Base-by-base conservation (phyloP, 2,888 invertebrate species). In the Drosophila neonasuta region DNA sequence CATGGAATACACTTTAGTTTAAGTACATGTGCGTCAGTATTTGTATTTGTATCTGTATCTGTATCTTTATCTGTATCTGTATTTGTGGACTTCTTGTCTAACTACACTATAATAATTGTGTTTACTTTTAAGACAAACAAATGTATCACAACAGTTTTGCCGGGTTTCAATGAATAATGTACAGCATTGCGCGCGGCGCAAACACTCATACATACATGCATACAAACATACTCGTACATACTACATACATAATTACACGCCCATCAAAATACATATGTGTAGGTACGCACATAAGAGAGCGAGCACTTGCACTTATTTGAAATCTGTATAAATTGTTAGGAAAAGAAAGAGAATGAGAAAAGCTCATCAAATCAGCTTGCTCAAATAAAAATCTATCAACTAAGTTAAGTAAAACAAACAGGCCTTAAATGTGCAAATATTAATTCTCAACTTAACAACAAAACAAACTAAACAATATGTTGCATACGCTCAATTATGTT, bases 361-460 rank as follows among this genome's bases (percentile, higher is more conserved):
- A 59, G 55, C 79, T 80, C 77, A 75, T 54, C 32, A 54, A 57
- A 71, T 52, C 34, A 64, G 65, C 67, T 80, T 84, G 80, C 84
- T 80, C 81, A 75, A 76, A 62, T 24, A 15, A 49, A 24, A 63
- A 61, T 65, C 17, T 54, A 64, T 48, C 6, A 32, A 58, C 20
- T 54, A 46, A 44, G 52, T 29, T 72, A 76, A 67, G 52, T 54
- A 64, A 75, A 74, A 77, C 81, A 66, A 66, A 79, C 74, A 84
- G 81, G 87, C 86, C 86, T 86, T 86, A 84, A 87, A 86, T 86
- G 87, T 87, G 86, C 86, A 87, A 86, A 86, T 69, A 82, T 69
- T 66, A 78, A 77, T 73, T 68, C 80, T 77, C 68, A 79, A 79
- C 73, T 79, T 80, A 68, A 81, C 57, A 55, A 51, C 17, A 30